Evolutionary conservation across 2,888 invertebrate genomes (phyloP).

Genomic region (Invenusta paracnida): DNA sequence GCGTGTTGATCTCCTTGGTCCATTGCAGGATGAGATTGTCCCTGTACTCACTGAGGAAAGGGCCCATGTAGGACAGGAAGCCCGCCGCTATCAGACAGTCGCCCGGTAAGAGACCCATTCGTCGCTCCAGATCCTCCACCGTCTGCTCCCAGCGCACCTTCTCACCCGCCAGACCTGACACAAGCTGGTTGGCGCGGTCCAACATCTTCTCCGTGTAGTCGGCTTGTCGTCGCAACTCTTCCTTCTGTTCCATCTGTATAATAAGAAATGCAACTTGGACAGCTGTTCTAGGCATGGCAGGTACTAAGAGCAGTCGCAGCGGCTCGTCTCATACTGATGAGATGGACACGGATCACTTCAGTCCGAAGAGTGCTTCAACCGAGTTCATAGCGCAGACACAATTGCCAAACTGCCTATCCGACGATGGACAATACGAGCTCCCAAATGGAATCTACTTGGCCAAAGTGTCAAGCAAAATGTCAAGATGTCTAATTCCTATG

Average conservation of each 20-base stretch:
- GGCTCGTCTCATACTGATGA: too few species aligned
- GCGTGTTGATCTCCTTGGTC: slow-evolving; percentile 54
- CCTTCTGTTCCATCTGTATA: slow-evolving; percentile 70
- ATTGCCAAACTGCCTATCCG: too few species aligned
- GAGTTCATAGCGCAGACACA: too few species aligned
- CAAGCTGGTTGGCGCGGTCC: slow-evolving; percentile 76
- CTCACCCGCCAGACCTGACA: slow-evolving; percentile 77
- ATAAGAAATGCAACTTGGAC: too few species aligned
- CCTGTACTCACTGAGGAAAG: slow-evolving; percentile 77
- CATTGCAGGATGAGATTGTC: slow-evolving; percentile 67
- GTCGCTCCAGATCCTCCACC: slow-evolving; percentile 66
- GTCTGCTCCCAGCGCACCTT: slow-evolving; percentile 70
- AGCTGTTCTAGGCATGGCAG: too few species aligned
- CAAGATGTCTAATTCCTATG: too few species aligned
- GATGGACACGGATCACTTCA: too few species aligned
- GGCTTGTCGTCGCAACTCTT: slow-evolving; percentile 69
- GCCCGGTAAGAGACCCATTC: slow-evolving; percentile 74
- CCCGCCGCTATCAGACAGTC: slow-evolving; percentile 80
- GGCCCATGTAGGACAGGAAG: slow-evolving; percentile 80
- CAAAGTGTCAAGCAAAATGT: too few species aligned
- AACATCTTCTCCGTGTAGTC: slow-evolving; percentile 71
- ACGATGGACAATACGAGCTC: too few species aligned
- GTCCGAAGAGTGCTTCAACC: too few species aligned
- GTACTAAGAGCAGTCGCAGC: too few species aligned
- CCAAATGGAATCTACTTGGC: too few species aligned